Base-by-base conservation (phyloP, 1,140 invertebrate species). In the Ericerus pela region DNA sequence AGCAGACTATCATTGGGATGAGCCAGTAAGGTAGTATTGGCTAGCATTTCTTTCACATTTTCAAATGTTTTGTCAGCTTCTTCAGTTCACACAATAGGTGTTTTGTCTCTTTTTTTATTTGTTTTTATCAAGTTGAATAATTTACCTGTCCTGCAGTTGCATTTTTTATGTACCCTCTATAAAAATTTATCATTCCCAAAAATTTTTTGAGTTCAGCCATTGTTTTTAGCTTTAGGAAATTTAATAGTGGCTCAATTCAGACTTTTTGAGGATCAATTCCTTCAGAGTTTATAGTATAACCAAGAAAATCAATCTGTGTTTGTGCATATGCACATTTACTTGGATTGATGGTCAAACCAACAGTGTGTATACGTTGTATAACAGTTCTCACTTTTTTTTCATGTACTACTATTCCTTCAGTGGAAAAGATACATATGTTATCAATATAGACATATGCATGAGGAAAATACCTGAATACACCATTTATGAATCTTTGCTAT, bases 41-140 rank as follows among this genome's bases (percentile, higher is more conserved):
- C 10, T n/a, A 31, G n/a, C 3, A 10, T 29, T 12, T 30, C 2
- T 18, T 28, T 54, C 1, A 18, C 14, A 8, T 30, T n/a, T 6
- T 54, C 26, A 36, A 54, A 31, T n/a, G 24, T 5, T 16, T 8
- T 18, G 41, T 8, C 18, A 30, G 29, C 14, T 33, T 28, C 28
- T 2, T 30, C 28, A 33, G 10, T 54, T 29, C 28, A 54, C 8
- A 20, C 16, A 18, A 16, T 22, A 20, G 24, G 11, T n/a, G 10
- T 30, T 36, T 54, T 54, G 16, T 54, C 28, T n/a, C 24, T 22
- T 54, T 54, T 29, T 36, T 54, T 2, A 22, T 30, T 36, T 31
- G 28, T 54, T 54, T 54, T 22, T 18, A 54, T 20, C 24, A 54
- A 36, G 24, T 20, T 11, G 28, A 31, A 2, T 31, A 22, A 20